phyloP scores from a whole-genome alignment of 2,797 vertebrate species.

The Cuniculus paca region DNA sequence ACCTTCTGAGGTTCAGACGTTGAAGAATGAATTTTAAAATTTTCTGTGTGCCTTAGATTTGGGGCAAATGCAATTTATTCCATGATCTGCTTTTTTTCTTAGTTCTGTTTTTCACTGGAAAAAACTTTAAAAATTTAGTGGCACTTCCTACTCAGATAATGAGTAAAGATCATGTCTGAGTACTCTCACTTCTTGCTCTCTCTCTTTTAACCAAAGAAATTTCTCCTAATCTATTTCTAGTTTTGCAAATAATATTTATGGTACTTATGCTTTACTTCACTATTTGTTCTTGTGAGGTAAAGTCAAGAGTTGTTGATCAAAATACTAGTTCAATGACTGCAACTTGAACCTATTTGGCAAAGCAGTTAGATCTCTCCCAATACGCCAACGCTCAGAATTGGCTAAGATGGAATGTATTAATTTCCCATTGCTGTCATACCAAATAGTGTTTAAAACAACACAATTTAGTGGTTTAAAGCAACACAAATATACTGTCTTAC shows the following conservation, averaged over 20 bases:
- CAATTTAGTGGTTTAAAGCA: conserved; percentile 22
- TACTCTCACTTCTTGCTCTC: not conserved
- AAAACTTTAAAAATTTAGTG: not conserved
- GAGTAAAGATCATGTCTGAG: conserved; percentile 38
- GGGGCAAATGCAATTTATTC: conserved; percentile 54
- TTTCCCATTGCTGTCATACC: not conserved
- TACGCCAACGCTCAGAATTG: conserved; percentile 28
- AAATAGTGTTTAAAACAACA: not conserved
- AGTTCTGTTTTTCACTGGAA: not conserved
- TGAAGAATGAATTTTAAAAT: conserved; percentile 69
- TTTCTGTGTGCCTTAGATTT: conserved; percentile 54
- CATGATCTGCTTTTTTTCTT: not conserved
- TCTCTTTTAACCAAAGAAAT: conserved; percentile 3
- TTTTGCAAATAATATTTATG: conserved; percentile 59
- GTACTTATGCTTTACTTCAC: not conserved
- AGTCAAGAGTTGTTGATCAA: conserved; percentile 9
- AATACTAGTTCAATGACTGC: conserved; percentile 35
- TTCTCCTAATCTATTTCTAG: conserved; percentile 11
- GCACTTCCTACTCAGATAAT: not conserved
- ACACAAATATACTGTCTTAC: not conserved
- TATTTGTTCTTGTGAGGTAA: not conserved
- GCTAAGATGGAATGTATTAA: not conserved
- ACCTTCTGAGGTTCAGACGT: conserved; percentile 66
- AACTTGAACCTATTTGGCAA: not conserved
- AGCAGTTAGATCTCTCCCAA: conserved; percentile 22